Conservation (phyloP, 2,113 vertebrate genomes). For the Phylloscopus whistleri region DNA sequence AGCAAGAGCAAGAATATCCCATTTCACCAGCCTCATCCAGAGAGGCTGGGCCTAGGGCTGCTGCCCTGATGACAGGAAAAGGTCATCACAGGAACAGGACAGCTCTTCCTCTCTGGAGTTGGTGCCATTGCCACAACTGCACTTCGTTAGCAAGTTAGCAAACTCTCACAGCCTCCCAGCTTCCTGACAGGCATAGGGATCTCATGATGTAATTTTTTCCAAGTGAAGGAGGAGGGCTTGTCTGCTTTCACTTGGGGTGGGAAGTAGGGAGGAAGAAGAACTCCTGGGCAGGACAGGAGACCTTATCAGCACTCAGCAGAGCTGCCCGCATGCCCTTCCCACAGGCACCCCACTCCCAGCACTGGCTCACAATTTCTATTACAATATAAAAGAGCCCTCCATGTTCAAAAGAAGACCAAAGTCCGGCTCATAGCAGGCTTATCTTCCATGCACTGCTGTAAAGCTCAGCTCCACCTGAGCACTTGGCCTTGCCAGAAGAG, state of each 20-base stretch:
- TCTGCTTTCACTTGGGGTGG: constrained; percentile 21
- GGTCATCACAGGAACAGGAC: neutral
- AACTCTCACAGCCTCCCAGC: neutral
- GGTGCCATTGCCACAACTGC: neutral
- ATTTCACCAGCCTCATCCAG: neutral
- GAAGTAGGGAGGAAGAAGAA: neutral
- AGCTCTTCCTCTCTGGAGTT: neutral
- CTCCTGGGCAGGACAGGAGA: neutral
- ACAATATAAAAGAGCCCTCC: neutral
- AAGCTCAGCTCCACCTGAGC: neutral
- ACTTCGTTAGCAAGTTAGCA: neutral
- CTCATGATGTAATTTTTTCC: constrained; percentile 53
- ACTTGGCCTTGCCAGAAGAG: neutral
- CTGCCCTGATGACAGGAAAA: neutral
- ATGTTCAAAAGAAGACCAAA: neutral
- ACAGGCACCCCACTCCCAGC: neutral
- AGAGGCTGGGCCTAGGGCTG: neutral
- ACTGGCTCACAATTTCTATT: neutral
- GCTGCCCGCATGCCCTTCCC: accelerated
- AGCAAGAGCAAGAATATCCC: neutral
- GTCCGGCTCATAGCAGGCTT: neutral
- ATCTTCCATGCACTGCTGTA: neutral
- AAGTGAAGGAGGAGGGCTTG: neutral
- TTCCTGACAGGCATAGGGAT: constrained; percentile 46
- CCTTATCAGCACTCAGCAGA: neutral